phyloP scores from a whole-genome alignment of 2,888 invertebrate species.

The Dynastes maya region DNA sequence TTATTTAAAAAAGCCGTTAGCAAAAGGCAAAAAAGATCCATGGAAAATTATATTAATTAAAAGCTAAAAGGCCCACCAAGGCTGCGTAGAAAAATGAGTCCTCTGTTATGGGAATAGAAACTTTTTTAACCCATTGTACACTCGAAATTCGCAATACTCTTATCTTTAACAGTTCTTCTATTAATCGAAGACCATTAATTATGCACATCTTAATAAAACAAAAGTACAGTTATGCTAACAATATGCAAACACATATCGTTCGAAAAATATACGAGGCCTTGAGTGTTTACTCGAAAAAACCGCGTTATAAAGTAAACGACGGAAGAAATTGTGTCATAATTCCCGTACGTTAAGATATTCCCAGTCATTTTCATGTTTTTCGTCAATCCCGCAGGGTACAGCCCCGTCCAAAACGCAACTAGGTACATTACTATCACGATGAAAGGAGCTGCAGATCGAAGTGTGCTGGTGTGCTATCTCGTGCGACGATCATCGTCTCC shows the following conservation, averaged over 20 bases:
- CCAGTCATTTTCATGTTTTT: conserved; percentile 2
- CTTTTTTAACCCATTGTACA: no score
- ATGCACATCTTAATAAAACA: no score
- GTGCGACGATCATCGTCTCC: not conserved
- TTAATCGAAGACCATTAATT: no score
- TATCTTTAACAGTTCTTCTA: no score
- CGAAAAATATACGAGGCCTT: not conserved
- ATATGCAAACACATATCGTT: not conserved
- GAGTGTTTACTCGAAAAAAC: conserved; percentile 10
- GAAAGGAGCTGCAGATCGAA: not conserved
- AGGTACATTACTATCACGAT: conserved; percentile 3
- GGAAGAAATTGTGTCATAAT: conserved; percentile 1
- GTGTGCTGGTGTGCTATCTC: not conserved
- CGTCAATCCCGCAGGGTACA: conserved; percentile 16
- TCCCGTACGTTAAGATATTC: not conserved
- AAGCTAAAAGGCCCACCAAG: no score
- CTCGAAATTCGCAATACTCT: no score
- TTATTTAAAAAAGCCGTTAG: no score
- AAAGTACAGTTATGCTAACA: not conserved
- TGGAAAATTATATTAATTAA: no score
- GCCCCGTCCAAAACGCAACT: not conserved
- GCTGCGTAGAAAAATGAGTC: no score
- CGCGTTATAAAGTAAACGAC: not conserved
- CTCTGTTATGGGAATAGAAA: no score
- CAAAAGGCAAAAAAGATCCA: no score